Percentiles rank a stretch among this genome's conserved stretches.
phyloP scores from a whole-genome alignment of 2,113 vertebrate genomes.

The Montifringilla adamsi region DNA sequence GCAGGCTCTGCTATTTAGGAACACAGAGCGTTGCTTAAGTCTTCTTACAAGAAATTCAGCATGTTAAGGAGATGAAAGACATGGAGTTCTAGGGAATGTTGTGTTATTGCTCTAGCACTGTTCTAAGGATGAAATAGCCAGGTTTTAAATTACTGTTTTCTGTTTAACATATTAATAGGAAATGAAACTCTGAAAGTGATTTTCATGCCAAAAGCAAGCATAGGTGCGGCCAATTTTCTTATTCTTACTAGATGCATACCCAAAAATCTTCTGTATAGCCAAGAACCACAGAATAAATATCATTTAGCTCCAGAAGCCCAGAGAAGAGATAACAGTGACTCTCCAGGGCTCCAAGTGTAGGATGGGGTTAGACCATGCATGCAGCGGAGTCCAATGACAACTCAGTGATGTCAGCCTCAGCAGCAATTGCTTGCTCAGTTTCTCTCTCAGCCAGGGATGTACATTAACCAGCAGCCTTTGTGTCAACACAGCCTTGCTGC shows the following conservation, averaged over 20 bases:
- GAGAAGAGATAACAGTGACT: conserved; percentile 49
- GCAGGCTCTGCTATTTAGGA: background rate
- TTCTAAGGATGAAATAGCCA: conserved; percentile 16
- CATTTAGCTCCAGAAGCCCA: background rate
- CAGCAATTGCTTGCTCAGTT: conserved; percentile 1
- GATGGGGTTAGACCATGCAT: background rate
- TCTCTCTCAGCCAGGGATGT: background rate
- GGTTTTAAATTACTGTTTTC: conserved; percentile 45
- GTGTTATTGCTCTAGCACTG: background rate
- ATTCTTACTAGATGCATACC: conserved; percentile 32
- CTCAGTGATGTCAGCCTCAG: conserved; percentile 5
- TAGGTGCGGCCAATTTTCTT: conserved; percentile 42
- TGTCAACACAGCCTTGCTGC: conserved; percentile 1
- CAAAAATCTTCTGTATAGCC: conserved; percentile 43
- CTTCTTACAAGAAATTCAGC: background rate
- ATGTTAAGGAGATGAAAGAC: background rate
- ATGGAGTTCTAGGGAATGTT: background rate
- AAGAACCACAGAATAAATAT: conserved; percentile 53
- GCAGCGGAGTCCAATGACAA: conserved; percentile 27
- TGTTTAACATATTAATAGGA: conserved; percentile 54
- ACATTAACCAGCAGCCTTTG: background rate
- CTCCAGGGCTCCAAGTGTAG: conserved; percentile 22
- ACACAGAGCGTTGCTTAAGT: background rate
- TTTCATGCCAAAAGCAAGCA: conserved; percentile 43
- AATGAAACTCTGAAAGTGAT: conserved; percentile 34